These are phyloP conservation scores for Entomyzon cyanotis DNA, from an alignment of 2,113 vertebrate species.

Conservation along the genomic window DNA sequence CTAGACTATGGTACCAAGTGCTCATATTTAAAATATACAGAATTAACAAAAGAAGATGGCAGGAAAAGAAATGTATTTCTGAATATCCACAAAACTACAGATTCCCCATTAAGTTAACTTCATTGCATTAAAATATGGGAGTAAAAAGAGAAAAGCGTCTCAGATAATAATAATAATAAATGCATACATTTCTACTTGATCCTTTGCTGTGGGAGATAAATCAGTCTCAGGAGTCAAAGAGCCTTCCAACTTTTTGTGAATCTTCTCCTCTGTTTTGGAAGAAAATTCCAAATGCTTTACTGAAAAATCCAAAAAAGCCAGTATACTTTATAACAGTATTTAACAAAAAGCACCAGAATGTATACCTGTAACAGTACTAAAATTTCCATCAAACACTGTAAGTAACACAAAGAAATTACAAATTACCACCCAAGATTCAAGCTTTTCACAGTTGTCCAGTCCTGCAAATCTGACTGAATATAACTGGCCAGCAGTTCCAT, in stretches of 20 bases:
- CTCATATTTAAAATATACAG: not conserved
- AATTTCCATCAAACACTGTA: not conserved
- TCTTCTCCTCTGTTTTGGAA: conserved; percentile 89
- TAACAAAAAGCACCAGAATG: not conserved
- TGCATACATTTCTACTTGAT: conserved; percentile 99
- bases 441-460: not conserved
- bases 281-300: conserved; percentile 63
- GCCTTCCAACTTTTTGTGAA: conserved; percentile 89
- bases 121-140: not conserved
- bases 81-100: not conserved
- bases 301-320: not conserved
- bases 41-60: not conserved
- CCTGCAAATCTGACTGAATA: not conserved
- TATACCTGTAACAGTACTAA: not conserved
- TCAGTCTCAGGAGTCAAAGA: conserved; percentile 90
- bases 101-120: not conserved
- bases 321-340: not conserved
- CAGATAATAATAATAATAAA: not conserved
- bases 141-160: not conserved
- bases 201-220: conserved; percentile 92
- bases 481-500: not conserved
- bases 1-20: not conserved
- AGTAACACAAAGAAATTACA: not conserved
- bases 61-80: not conserved
- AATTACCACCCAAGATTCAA: not conserved